Conservation (phyloP, 2,113 vertebrate species). For the Solenodon paradoxus region DNA sequence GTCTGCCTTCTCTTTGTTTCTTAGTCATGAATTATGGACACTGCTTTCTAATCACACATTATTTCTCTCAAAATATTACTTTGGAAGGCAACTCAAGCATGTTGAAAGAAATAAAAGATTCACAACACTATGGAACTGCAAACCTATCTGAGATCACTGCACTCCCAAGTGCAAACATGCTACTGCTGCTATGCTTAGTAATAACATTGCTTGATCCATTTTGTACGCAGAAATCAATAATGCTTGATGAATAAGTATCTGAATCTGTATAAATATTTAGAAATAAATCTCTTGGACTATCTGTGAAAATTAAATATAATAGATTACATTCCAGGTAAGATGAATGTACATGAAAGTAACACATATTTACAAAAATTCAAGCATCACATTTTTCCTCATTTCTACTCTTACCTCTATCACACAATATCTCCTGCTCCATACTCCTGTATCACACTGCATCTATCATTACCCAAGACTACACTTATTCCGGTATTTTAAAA, state of each 20-base stretch:
- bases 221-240: not conserved
- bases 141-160: not conserved
- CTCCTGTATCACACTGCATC: fast-evolving
- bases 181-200: not conserved
- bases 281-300: not conserved
- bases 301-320: not conserved
- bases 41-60: not conserved
- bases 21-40: not conserved
- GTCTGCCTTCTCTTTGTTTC: not conserved
- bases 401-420: fast-evolving
- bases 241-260: not conserved
- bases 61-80: not conserved
- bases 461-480: not conserved
- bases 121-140: not conserved
- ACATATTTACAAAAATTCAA: fast-evolving
- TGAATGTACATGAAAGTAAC: not conserved
- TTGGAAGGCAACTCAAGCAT: not conserved
- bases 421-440: fast-evolving
- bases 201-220: not conserved
- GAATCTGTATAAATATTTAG: not conserved
- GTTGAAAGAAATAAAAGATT: not conserved
- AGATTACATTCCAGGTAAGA: not conserved
- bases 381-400: not conserved
- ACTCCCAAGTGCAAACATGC: not conserved
- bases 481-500: not conserved